These are phyloP conservation scores for Zosterops pallidus DNA, from an alignment of 2,113 vertebrate genomes.

Conservation along the genomic window DNA sequence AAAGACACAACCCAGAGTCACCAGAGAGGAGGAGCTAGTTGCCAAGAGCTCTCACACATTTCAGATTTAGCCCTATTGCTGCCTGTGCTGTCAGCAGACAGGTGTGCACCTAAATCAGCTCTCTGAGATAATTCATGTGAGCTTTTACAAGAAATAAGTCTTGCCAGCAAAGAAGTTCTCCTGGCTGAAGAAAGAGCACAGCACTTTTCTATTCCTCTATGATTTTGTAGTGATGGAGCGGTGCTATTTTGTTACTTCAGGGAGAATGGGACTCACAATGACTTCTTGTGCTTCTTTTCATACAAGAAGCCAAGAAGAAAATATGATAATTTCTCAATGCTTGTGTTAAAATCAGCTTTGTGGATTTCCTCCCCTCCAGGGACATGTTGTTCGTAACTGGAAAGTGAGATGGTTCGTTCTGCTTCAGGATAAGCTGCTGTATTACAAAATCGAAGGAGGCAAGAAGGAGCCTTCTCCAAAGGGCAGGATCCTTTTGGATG, in stretches of 20 bases:
- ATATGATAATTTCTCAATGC: background rate
- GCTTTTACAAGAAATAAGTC: background rate
- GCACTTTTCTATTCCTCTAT: background rate
- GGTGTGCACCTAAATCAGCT: background rate
- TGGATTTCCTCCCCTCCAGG: conserved; percentile 73
- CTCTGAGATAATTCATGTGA: background rate
- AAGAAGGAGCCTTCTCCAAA: conserved; percentile 83
- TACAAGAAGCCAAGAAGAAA: background rate
- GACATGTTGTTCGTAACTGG: conserved; percentile 95
- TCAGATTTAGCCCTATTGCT: background rate
- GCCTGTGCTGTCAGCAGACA: background rate
- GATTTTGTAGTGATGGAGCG: background rate
- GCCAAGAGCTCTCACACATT: background rate
- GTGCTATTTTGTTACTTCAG: background rate
- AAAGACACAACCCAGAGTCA: background rate
- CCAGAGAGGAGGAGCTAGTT: background rate
- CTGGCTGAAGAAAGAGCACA: background rate
- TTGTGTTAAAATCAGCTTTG: background rate
- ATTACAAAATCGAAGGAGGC: conserved; percentile 88
- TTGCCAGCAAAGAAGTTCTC: background rate
- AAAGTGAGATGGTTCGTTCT: conserved; percentile 93
- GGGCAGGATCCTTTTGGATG: conserved; percentile 83
- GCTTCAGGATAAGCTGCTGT: conserved; percentile 86
- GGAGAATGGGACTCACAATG: background rate
- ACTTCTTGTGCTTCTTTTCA: background rate